phyloP scores from a whole-genome alignment of 1,140 invertebrate genomes.

The Neodiprion lecontei region DNA sequence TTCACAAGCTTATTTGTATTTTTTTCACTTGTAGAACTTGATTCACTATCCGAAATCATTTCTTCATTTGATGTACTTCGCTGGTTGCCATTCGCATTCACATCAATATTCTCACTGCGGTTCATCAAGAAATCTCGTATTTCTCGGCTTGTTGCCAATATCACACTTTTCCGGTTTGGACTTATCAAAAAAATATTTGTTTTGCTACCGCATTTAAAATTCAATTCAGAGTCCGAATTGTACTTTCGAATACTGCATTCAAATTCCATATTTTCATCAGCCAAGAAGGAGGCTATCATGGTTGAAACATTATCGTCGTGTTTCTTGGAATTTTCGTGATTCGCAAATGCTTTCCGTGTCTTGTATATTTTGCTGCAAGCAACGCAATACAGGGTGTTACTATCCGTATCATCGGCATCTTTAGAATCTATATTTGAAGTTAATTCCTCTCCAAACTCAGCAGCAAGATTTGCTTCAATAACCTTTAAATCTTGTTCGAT shows the following conservation, averaged over 20 bases:
- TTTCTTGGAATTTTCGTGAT: conserved; percentile 94
- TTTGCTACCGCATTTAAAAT: conserved; percentile 9
- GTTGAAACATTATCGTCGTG: conserved; percentile 84
- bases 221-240: conserved; percentile 26
- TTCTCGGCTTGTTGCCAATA: conserved; percentile 44
- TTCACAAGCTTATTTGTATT: conserved; percentile 11
- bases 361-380: conserved; percentile 95
- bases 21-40: not conserved
- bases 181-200: not conserved
- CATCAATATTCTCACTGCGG: conserved; percentile 22
- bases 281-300: conserved; percentile 72
- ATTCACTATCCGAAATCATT: conserved; percentile 10
- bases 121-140: conserved; percentile 52
- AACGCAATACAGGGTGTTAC: conserved; percentile 78
- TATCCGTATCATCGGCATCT: conserved; percentile 32
- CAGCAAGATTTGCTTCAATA: conserved; percentile 67
- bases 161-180: conserved; percentile 4
- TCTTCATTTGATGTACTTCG: conserved; percentile 11
- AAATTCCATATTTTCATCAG: conserved; percentile 62
- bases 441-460: conserved; percentile 66
- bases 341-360: conserved; percentile 87
- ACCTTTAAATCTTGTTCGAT: conserved; percentile 67
- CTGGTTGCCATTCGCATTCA: conserved; percentile 22
- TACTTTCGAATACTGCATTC: conserved; percentile 30
- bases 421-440: conserved; percentile 52